Conservation (phyloP, 2,888 invertebrate genomes). For the Magallana nippona region DNA sequence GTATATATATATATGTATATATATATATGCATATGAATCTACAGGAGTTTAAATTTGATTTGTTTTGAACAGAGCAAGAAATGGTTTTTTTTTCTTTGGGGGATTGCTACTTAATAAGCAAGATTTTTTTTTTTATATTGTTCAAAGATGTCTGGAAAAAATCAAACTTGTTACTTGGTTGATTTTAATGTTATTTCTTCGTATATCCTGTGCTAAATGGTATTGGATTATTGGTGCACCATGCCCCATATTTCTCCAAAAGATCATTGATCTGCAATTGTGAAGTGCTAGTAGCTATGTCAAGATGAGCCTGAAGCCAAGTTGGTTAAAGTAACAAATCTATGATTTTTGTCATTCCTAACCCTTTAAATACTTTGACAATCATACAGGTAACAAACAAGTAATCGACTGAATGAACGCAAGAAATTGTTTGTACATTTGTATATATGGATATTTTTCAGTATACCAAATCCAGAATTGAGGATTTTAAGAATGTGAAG, state of each 20-base stretch:
- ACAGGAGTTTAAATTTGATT: not conserved
- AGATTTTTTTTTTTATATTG: not conserved
- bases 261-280: constrained; percentile 10
- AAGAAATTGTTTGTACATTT: not conserved
- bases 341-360: not conserved
- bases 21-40: not conserved
- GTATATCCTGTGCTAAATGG: not conserved
- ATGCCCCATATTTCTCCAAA: not conserved
- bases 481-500: not conserved
- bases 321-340: not conserved
- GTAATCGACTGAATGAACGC: not conserved
- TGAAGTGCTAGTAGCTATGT: too few relatives aligned
- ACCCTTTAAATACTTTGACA: constrained; percentile 3
- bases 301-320: not conserved
- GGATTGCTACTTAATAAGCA: constrained; percentile 15
- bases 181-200: not conserved
- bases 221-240: not conserved
- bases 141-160: not conserved
- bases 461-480: constrained; percentile 15
- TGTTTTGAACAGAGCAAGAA: constrained; percentile 6
- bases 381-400: not conserved
- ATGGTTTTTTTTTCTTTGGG: not conserved
- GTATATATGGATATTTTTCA: not conserved
- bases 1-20: not conserved
- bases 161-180: constrained; percentile 26